Evolutionary conservation across 2,888 invertebrate species (phyloP), one percentile per base, ranked within the genome.

Genomic region (Trilocha varians): DNA sequence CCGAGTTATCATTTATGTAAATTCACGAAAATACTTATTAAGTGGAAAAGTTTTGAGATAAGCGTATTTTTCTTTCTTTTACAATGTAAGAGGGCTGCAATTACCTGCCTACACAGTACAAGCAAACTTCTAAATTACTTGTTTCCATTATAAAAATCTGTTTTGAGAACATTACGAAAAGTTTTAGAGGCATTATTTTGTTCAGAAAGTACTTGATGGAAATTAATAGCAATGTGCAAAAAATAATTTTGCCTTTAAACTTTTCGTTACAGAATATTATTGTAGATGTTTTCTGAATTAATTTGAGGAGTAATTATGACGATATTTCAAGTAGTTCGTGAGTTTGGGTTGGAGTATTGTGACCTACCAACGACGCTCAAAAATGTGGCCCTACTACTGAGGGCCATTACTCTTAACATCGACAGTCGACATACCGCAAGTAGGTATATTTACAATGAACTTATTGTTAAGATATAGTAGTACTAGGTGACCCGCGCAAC

Each of bases 281-380:
- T 25, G 25, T 25, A 3, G 8, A 9, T 25, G 2, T 25, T 25
- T 25, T 25, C 25, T 25, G 11, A n/a, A n/a, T n/a, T n/a, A n/a
- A 25, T 11, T 6, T 25, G 3, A 6, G 8, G 25, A 25, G 3
- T 3, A 25, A 2, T 25, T 25, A 25, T 3, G 11, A 2, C 3
- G 2, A 25, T 25, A 25, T 25, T 25, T 11, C 16, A 35, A 15
- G 3, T 33, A 18, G 4, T 46, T 2, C 44, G 43, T 9, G 59
- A 58, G 39, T 70, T 62, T 34, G 61, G 65, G 0, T 16, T 67
- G 45, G 46, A 48, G 2, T 55, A 61, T 39, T 66, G 67, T 35
- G 68, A 70, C 32, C 49, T 77, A 11, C 61, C 67, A 0, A 67
- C 65, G 0, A 69, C 73, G 65, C 11, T 74, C 5, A 55, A 55